Base-by-base conservation (phyloP, 1,140 invertebrate genomes). In the Cepaea nemoralis region DNA sequence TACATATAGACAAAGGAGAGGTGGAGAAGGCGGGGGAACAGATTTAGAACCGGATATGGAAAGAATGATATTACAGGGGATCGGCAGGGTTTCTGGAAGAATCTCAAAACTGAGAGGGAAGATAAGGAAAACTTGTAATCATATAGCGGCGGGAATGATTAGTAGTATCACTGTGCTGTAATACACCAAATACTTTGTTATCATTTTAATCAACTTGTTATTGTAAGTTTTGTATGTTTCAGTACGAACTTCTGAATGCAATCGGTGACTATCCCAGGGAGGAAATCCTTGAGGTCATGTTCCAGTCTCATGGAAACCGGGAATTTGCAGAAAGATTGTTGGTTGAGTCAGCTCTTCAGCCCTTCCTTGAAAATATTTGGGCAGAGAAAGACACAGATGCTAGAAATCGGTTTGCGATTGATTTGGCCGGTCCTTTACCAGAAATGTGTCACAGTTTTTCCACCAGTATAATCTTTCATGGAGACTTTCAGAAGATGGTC, bases 391-490 rank as follows among this genome's bases (percentile, higher is more conserved):
- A 85, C 10, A 59, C 5, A 1, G 67, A n/a, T 12, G 27, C 37
- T 37, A 77, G 45, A 37, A 80, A 77, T 35, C 69, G 67, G 27
- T 66, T 79, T 39, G 79, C 79, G 12, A 39, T 50, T 39, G 82
- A 75, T 24, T 37, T 82, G 27, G 48, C 80, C 19, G 81, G 48
- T 37, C 67, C 81, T 27, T 35, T 67, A 31, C 66, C 73, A 31
- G 80, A 83, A n/a, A 50, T 70, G 16, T 85, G 85, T 67, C 83
- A 84, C 31, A 88, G 87, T 82, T 83, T 88, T 14, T 86, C 86
- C 35, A 89, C 86, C 35, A 89, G 88, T 76, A 84, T 87, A 24
- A 86, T 89, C 0, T 74, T 50, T 40, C 83, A 88, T 77, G 63
- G 77, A 14, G 79, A 85, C 50, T 89, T 89, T 77, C 85, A 86